phyloP scores from a whole-genome alignment of 2,113 vertebrate species.

The Myrmecophaga tridactyla region DNA sequence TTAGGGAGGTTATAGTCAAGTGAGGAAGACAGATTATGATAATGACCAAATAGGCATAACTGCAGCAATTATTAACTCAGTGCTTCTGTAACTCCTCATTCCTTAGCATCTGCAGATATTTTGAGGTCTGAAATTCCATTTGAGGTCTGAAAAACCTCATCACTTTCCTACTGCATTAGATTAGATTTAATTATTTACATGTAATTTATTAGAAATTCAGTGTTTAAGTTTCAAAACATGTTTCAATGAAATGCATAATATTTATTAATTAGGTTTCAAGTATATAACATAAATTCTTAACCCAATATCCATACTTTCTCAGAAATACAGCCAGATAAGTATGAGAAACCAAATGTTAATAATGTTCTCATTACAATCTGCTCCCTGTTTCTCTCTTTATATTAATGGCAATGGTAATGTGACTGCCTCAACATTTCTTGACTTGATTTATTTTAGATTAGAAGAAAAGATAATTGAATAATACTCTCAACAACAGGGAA shows the following conservation, averaged over 20 bases:
- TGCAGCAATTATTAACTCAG: neutral
- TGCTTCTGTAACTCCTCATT: neutral
- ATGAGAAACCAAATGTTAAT: neutral
- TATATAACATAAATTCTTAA: conserved; percentile 3
- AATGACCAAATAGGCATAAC: neutral
- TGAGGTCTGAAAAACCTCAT: neutral
- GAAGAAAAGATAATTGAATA: neutral
- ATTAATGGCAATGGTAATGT: neutral
- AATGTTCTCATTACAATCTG: neutral
- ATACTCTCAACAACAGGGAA: neutral
- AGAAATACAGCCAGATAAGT: neutral
- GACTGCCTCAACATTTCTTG: neutral
- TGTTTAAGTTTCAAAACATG: conserved; percentile 16
- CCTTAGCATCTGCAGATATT: neutral
- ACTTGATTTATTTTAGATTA: neutral
- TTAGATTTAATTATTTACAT: conserved; percentile 11
- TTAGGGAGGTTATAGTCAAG: neutral
- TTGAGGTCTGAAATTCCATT: neutral
- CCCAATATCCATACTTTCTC: neutral
- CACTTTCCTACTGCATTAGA: neutral
- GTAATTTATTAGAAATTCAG: neutral
- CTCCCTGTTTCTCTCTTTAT: neutral
- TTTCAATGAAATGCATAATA: neutral
- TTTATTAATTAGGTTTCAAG: conserved; percentile 3
- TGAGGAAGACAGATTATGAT: neutral